Percentiles rank a stretch among this genome's conserved stretches.
phyloP scores from a whole-genome alignment of 2,797 vertebrate genomes.

The Selene dorsalis region DNA sequence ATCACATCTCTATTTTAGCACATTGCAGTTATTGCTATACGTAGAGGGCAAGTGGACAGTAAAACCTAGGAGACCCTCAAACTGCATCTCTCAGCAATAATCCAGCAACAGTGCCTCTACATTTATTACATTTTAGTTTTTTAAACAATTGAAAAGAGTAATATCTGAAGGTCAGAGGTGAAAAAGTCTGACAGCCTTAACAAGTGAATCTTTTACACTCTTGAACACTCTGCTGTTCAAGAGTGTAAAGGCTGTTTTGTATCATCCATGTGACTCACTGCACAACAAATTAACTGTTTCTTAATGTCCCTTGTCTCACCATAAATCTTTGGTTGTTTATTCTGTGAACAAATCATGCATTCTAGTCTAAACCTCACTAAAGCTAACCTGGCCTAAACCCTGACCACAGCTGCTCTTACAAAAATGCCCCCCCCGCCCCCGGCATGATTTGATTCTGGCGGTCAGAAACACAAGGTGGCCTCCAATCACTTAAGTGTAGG shows the following conservation, averaged over 20 bases:
- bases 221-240: slow-evolving; percentile 31
- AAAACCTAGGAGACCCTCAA: neutral
- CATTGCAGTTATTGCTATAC: neutral
- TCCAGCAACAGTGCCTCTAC: neutral
- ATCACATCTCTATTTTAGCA: neutral
- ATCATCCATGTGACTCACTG: slow-evolving; percentile 24
- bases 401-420: slow-evolving; percentile 25
- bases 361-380: slow-evolving; percentile 44
- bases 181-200: neutral
- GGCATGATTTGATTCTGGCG: slow-evolving; percentile 40
- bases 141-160: too few species aligned
- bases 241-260: slow-evolving; percentile 43
- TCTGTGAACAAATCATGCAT: slow-evolving; percentile 36
- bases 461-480: slow-evolving; percentile 46
- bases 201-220: slow-evolving; percentile 43
- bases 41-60: neutral
- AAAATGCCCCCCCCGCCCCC: neutral
- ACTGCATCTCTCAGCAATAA: neutral
- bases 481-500: slow-evolving; percentile 33
- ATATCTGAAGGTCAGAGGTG: neutral
- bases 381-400: slow-evolving; percentile 32
- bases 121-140: too few species aligned
- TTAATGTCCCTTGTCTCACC: slow-evolving; percentile 36
- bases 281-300: slow-evolving; percentile 32
- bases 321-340: slow-evolving; percentile 46